phyloP scores from a whole-genome alignment of 2,888 invertebrate genomes.

The Epinotia demarniana region DNA sequence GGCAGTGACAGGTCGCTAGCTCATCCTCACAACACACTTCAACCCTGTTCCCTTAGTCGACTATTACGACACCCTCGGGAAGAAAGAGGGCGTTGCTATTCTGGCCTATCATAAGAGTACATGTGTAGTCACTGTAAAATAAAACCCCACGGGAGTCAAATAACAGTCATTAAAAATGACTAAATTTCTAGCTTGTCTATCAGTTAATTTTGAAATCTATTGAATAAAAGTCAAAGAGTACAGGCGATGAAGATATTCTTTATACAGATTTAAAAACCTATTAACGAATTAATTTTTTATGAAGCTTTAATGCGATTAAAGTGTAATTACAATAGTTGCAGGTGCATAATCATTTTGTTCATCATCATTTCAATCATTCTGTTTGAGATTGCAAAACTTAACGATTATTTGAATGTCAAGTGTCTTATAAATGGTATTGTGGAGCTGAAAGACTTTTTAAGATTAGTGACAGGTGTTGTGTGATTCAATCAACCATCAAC shows the following conservation, averaged over 20 bases:
- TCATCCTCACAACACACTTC: no score
- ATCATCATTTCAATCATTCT: conserved; percentile 17
- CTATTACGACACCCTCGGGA: no score
- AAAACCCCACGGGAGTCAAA: conserved; percentile 5
- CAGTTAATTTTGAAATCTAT: conserved; percentile 7
- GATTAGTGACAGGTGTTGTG: background rate
- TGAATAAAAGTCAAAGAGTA: conserved; percentile 6
- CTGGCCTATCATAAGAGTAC: no score
- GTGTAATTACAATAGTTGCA: conserved; percentile 36
- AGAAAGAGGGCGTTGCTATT: no score
- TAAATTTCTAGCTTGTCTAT: background rate
- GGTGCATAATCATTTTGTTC: conserved; percentile 21
- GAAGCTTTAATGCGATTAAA: conserved; percentile 30
- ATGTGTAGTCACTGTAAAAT: no score
- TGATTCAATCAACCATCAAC: background rate
- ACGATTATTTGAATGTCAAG: conserved; percentile 36
- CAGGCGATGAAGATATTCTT: conserved; percentile 2
- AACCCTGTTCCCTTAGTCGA: no score
- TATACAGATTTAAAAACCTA: conserved; percentile 21
- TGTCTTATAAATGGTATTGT: conserved; percentile 28
- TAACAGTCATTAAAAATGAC: background rate
- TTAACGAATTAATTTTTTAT: conserved; percentile 29
- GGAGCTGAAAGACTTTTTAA: conserved; percentile 19
- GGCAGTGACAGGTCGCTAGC: no score
- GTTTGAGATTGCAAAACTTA: conserved; percentile 27